Conservation (phyloP, 2,888 invertebrate genomes). For the Bombylius major region DNA sequence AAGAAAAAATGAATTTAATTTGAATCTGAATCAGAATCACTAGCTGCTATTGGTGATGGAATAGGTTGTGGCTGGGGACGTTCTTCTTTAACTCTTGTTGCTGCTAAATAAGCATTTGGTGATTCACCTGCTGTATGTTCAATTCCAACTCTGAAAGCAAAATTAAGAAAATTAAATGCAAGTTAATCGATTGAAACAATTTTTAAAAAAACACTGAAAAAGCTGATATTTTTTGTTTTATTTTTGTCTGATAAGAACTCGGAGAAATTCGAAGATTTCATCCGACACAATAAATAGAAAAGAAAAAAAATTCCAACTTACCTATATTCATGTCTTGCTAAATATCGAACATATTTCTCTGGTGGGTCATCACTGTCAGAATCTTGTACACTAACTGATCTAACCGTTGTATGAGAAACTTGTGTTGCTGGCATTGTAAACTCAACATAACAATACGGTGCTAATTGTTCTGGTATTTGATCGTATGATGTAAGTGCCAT, state of each 20-base stretch:
- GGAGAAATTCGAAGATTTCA: background rate
- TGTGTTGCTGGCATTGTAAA: constrained; percentile 98
- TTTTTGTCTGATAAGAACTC: background rate
- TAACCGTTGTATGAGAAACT: constrained; percentile 86
- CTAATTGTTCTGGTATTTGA: constrained; percentile 87
- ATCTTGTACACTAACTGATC: constrained; percentile 82
- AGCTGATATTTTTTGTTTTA: background rate
- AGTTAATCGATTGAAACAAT: background rate
- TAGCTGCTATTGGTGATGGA: constrained; percentile 37
- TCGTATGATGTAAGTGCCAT: constrained; percentile 95
- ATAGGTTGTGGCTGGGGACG: constrained; percentile 33
- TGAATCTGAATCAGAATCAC: constrained; percentile 44
- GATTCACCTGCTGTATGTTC: constrained; percentile 70
- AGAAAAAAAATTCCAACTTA: constrained; percentile 24
- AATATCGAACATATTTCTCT: constrained; percentile 94
- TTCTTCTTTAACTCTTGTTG: constrained; percentile 40
- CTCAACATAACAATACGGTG: constrained; percentile 81
- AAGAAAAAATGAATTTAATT: constrained; percentile 28
- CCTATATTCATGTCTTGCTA: constrained; percentile 92
- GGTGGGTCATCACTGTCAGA: constrained; percentile 82
- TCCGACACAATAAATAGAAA: background rate
- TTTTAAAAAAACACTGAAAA: background rate
- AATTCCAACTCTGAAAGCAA: constrained; percentile 60
- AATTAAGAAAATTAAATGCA: constrained; percentile 6
- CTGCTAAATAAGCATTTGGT: constrained; percentile 54